Evolutionary conservation across 2,797 vertebrate genomes (phyloP).

Genomic region (Naso thynnoides): DNA sequence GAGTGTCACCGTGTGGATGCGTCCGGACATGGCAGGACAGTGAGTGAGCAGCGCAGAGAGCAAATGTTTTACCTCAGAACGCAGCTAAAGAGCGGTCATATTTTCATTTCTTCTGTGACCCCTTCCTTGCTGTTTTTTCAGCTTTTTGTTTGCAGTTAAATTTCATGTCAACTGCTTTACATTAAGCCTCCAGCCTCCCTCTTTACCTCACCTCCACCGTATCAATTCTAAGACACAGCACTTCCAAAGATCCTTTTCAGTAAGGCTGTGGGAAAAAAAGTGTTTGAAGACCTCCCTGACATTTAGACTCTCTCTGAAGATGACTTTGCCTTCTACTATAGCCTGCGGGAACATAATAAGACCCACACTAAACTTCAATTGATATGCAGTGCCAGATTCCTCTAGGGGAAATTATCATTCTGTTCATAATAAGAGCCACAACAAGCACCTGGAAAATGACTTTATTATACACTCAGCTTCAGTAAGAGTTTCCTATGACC

Average conservation of each 20-base stretch:
- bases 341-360: slow-evolving; percentile 85
- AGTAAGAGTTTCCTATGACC: slow-evolving; percentile 81
- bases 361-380: slow-evolving; percentile 84
- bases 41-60: slow-evolving; percentile 19
- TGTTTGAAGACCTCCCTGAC: slow-evolving; percentile 86
- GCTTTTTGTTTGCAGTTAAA: slow-evolving; percentile 50
- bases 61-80: slow-evolving; percentile 19
- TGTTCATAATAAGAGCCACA: slow-evolving; percentile 84
- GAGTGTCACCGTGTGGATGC: slow-evolving; percentile 84
- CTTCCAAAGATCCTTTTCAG: slow-evolving; percentile 73
- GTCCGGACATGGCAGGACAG: slow-evolving; percentile 28
- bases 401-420: slow-evolving; percentile 84
- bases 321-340: slow-evolving; percentile 86
- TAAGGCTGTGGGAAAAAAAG: slow-evolving; percentile 71
- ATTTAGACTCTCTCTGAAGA: slow-evolving; percentile 86
- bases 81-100: slow-evolving; percentile 18
- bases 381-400: slow-evolving; percentile 82
- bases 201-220: slow-evolving; percentile 58
- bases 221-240: slow-evolving; percentile 74
- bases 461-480: slow-evolving; percentile 81
- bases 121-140: slow-evolving; percentile 10
- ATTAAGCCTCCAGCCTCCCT: slow-evolving; percentile 47
- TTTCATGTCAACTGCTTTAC: slow-evolving; percentile 54
- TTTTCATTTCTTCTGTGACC: slow-evolving; percentile 44
- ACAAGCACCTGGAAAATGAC: slow-evolving; percentile 85